Conservation (phyloP, 2,888 invertebrate species). For the Pandemis heparana region DNA sequence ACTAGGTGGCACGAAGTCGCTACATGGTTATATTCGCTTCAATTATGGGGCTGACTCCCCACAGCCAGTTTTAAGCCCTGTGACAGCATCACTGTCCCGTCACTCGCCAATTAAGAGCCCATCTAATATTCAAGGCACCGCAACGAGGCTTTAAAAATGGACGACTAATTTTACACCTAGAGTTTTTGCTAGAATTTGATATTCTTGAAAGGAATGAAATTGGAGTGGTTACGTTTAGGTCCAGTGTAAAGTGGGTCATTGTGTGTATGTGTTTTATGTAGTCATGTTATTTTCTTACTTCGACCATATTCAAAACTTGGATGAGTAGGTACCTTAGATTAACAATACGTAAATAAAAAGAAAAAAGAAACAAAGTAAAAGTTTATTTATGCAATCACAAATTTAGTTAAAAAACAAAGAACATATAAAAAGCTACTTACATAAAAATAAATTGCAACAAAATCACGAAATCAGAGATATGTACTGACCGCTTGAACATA, state of each 20-base stretch:
- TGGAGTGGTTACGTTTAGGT: not conserved
- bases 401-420: too few relatives aligned
- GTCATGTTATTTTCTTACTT: not conserved
- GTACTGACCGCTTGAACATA: too few relatives aligned
- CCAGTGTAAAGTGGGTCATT: not conserved
- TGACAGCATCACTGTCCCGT: slow-evolving; percentile 30
- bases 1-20: not conserved
- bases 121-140: slow-evolving; percentile 38
- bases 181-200: slow-evolving; percentile 22
- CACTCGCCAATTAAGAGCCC: slow-evolving; percentile 35
- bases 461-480: too few relatives aligned
- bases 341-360: too few relatives aligned
- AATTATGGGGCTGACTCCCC: slow-evolving; percentile 22
- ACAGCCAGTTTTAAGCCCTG: slow-evolving; percentile 28
- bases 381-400: too few relatives aligned
- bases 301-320: not conserved
- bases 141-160: slow-evolving; percentile 32
- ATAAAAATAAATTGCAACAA: too few relatives aligned
- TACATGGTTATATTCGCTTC: not conserved
- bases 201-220: slow-evolving; percentile 15
- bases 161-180: slow-evolving; percentile 19
- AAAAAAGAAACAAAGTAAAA: too few relatives aligned
- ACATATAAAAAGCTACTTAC: too few relatives aligned
- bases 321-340: too few relatives aligned
- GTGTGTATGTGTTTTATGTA: not conserved